phyloP scores from a whole-genome alignment of 2,113 vertebrate genomes.

The Apodemus speciosus region DNA sequence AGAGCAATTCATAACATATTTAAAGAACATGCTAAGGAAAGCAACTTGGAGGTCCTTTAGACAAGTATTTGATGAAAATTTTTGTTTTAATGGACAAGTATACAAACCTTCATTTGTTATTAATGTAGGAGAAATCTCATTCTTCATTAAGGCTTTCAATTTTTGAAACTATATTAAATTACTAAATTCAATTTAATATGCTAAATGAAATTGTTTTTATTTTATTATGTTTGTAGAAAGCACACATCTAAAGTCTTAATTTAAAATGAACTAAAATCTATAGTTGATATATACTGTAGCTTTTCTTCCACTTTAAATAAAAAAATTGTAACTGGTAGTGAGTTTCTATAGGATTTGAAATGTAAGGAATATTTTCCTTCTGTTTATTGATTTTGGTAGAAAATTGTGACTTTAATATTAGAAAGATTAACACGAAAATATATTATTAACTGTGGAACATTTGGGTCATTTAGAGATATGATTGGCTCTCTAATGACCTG shows the following conservation, averaged over 20 bases:
- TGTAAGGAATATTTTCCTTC: background rate
- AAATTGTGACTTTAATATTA: background rate
- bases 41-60: background rate
- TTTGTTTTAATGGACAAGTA: background rate
- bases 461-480: background rate
- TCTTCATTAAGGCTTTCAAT: background rate
- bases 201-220: too few relatives aligned
- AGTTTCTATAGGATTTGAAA: constrained; percentile 5
- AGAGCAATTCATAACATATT: background rate
- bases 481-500: background rate
- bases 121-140: background rate
- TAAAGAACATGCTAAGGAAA: background rate
- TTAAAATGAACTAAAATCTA: too few relatives aligned
- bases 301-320: background rate
- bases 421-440: background rate
- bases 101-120: background rate
- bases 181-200: too few relatives aligned
- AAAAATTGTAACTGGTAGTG: background rate
- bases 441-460: background rate
- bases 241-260: too few relatives aligned
- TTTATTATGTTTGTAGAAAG: too few relatives aligned
- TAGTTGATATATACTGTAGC: too few relatives aligned
- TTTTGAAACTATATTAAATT: too few relatives aligned
- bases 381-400: background rate
- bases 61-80: background rate